phyloP scores from a whole-genome alignment of 92 coral and sea anemone genomes.

The Siderastrea siderea region DNA sequence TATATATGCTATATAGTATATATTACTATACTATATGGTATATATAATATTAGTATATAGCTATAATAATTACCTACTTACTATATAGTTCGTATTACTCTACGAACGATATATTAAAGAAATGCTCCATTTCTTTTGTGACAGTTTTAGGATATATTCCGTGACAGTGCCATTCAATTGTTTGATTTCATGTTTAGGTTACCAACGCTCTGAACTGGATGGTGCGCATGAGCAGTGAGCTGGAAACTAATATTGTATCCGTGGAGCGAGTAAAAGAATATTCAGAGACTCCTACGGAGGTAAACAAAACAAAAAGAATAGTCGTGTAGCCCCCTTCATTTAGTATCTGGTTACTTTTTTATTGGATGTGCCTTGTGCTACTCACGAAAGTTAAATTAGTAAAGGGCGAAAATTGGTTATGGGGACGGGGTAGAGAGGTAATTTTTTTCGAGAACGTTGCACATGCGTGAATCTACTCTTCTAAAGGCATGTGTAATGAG shows the following conservation, averaged over 20 bases:
- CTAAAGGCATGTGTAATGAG: too few relatives aligned
- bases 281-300: slow-evolving; percentile 87
- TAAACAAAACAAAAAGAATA: background rate
- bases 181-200: slow-evolving; percentile 36
- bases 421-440: too few relatives aligned
- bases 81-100: background rate
- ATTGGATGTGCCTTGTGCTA: too few relatives aligned
- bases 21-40: too few relatives aligned
- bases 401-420: too few relatives aligned
- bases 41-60: too few relatives aligned
- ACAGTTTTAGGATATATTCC: background rate
- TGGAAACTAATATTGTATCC: slow-evolving; percentile 94
- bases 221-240: slow-evolving; percentile 93
- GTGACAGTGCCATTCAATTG: background rate
- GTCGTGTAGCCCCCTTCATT: too few relatives aligned
- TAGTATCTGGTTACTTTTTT: too few relatives aligned
- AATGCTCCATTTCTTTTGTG: background rate
- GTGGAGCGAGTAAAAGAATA: slow-evolving; percentile 92
- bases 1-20: too few relatives aligned
- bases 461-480: too few relatives aligned
- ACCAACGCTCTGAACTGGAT: slow-evolving; percentile 90
- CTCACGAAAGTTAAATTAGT: too few relatives aligned
- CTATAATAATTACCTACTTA: background rate
- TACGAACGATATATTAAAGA: background rate
- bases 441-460: too few relatives aligned